phyloP scores from a whole-genome alignment of 1,140 invertebrate species.

The Drosophila triauraria region DNA sequence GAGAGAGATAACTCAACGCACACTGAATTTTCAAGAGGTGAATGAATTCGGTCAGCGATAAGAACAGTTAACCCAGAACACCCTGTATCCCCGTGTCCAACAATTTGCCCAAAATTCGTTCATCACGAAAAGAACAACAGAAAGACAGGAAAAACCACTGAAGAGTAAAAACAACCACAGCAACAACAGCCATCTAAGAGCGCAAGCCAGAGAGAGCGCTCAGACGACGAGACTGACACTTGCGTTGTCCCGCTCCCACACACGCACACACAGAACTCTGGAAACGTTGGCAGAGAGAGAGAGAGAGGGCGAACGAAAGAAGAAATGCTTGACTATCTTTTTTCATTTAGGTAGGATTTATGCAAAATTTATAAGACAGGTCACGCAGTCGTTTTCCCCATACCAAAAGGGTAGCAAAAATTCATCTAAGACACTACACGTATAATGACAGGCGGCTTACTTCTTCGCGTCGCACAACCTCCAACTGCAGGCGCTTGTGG shows the following conservation, averaged over 20 bases:
- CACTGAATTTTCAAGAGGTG: constrained; percentile 57
- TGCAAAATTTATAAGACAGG: constrained; percentile 51
- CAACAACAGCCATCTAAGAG: constrained; percentile 24
- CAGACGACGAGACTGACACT: constrained; percentile 23
- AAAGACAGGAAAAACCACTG: constrained; percentile 47
- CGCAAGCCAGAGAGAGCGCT: constrained; percentile 32
- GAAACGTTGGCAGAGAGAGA: constrained; percentile 13
- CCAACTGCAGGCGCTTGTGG: constrained; percentile 94
- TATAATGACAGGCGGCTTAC: constrained; percentile 88
- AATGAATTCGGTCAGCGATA: constrained; percentile 71
- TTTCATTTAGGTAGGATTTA: constrained; percentile 49
- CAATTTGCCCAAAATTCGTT: constrained; percentile 60
- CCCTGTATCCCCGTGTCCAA: constrained; percentile 48
- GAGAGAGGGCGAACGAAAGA: constrained; percentile 36
- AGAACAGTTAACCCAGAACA: constrained; percentile 54
- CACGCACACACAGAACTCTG: constrained; percentile 15
- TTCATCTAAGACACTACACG: constrained; percentile 17
- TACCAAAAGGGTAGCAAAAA: constrained; percentile 48
- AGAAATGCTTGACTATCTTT: constrained; percentile 56
- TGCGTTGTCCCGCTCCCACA: constrained; percentile 47
- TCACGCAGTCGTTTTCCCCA: constrained; percentile 44
- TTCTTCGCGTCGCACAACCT: constrained; percentile 97
- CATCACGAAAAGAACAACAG: constrained; percentile 63
- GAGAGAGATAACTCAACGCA: constrained; percentile 44
- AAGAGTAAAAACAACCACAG: constrained; percentile 51